These are phyloP conservation scores for Pogonocherus hispidulus DNA, from an alignment of 2,888 invertebrate species.

Conservation along the genomic window DNA sequence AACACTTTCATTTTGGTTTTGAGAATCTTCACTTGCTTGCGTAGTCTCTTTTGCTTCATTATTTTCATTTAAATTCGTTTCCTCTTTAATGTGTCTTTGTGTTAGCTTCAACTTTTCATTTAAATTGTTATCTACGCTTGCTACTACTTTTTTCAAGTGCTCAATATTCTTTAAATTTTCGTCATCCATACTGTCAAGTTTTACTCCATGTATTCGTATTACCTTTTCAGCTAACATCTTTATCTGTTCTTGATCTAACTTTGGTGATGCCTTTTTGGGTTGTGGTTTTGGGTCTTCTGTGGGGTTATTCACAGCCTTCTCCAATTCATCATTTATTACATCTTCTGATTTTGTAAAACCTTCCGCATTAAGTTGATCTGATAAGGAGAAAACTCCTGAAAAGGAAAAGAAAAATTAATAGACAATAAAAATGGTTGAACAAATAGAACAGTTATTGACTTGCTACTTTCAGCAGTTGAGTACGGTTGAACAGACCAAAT, in stretches of 20 bases:
- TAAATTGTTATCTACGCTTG: slow-evolving; percentile 4
- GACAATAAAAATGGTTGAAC: no score
- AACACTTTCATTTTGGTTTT: neutral
- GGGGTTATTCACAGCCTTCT: neutral
- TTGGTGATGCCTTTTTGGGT: neutral
- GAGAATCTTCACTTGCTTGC: slow-evolving; percentile 13
- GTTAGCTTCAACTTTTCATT: slow-evolving; percentile 10
- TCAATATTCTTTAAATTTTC: neutral
- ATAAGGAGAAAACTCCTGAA: neutral
- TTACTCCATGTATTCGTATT: slow-evolving; percentile 14
- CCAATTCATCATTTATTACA: neutral
- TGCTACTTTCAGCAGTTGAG: no score
- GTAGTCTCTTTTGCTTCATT: neutral
- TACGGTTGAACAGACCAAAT: no score
- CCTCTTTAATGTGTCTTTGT: no score
- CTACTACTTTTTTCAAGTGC: slow-evolving; percentile 11
- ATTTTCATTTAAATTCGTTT: neutral
- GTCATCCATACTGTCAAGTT: neutral
- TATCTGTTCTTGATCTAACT: slow-evolving; percentile 4
- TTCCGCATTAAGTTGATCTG: neutral
- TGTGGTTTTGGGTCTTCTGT: neutral
- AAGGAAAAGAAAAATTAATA: no score
- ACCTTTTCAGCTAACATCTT: slow-evolving; percentile 13
- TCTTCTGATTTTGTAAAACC: neutral
- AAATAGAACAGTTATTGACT: no score